These are phyloP conservation scores for Arizona elegans DNA, from an alignment of 2,113 vertebrate genomes.

Conservation along the genomic window DNA sequence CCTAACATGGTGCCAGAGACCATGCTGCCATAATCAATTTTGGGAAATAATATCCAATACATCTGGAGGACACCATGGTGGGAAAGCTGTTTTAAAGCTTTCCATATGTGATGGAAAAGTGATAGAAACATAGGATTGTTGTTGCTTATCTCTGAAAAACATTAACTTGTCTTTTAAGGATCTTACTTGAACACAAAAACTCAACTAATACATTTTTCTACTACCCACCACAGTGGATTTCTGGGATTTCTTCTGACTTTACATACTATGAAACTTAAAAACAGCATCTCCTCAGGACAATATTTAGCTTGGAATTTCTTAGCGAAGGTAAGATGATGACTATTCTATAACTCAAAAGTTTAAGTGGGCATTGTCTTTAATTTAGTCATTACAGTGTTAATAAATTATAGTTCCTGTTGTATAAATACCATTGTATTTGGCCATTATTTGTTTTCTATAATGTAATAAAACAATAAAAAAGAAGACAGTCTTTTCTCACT, in stretches of 20 bases:
- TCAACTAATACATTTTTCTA: conserved; percentile 46
- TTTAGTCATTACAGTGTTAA: not conserved
- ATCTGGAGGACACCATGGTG: not conserved
- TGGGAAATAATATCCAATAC: not conserved
- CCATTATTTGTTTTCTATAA: not conserved
- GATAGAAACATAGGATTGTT: not conserved
- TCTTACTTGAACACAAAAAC: conserved; percentile 24
- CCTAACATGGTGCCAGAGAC: not conserved
- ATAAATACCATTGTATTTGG: not conserved
- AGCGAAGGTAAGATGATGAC: conserved; percentile 82
- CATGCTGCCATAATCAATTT: not conserved
- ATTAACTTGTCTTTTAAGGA: conserved; percentile 8
- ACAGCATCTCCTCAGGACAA: conserved; percentile 73
- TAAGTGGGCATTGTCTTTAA: not conserved
- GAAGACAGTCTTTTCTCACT: not conserved
- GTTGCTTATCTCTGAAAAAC: not conserved
- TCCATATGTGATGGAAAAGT: not conserved
- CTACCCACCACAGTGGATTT: conserved; percentile 77
- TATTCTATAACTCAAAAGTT: not conserved
- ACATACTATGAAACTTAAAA: conserved; percentile 81
- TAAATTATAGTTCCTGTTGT: not conserved
- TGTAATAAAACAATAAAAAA: not conserved
- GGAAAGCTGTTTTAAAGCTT: not conserved
- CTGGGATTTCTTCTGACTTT: conserved; percentile 86
- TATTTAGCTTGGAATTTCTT: conserved; percentile 82